Conservation (phyloP, 2,888 invertebrate species). For the Oconnorella tubifera region DNA sequence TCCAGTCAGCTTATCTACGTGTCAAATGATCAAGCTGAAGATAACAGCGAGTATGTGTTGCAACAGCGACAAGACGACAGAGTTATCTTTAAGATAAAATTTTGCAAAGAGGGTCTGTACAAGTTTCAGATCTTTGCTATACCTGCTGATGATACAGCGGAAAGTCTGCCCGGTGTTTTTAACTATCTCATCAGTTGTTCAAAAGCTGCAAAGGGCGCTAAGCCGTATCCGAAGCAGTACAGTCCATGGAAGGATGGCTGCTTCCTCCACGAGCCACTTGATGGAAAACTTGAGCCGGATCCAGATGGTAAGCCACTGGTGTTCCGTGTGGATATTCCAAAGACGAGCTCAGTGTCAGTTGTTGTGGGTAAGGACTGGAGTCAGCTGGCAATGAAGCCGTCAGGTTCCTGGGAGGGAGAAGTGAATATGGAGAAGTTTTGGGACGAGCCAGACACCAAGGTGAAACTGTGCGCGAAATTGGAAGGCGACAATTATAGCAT, state of each 20-base stretch:
- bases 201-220: conserved; percentile 36
- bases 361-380: conserved; percentile 54
- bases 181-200: conserved; percentile 54
- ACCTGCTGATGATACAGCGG: conserved; percentile 47
- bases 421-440: conserved; percentile 44
- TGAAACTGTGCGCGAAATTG: conserved; percentile 53
- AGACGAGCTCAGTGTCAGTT: conserved; percentile 52
- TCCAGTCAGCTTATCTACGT: conserved; percentile 52
- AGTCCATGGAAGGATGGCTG: conserved; percentile 57
- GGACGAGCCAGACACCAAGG: conserved; percentile 39
- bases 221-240: conserved; percentile 55
- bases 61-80: not conserved
- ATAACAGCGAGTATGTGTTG: conserved; percentile 3
- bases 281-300: conserved; percentile 16
- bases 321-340: conserved; percentile 46
- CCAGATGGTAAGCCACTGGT: not conserved
- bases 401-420: conserved; percentile 47
- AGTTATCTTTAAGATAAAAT: not conserved
- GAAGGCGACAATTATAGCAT: conserved; percentile 53
- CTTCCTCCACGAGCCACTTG: conserved; percentile 49
- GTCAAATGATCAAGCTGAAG: conserved; percentile 28
- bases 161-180: conserved; percentile 54
- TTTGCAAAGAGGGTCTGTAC: not conserved
- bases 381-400: conserved; percentile 42
- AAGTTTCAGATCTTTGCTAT: conserved; percentile 44